Base-by-base conservation (phyloP, 37 sponge, comb jelly and placozoan genomes). In the Geodia barretti region DNA sequence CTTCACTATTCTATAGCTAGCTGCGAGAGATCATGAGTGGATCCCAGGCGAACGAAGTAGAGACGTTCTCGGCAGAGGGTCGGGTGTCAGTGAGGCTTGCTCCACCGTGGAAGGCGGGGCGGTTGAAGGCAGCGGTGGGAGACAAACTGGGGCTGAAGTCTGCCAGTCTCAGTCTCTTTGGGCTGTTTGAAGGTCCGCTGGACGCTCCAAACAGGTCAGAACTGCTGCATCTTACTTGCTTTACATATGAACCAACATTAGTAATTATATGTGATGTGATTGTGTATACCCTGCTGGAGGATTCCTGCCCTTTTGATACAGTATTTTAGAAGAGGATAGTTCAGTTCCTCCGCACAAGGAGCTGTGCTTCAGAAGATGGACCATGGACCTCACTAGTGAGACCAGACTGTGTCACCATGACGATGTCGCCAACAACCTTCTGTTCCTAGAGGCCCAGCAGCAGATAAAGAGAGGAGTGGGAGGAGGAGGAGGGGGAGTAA, bases 361-460 rank as follows among this genome's bases (percentile, higher is more conserved):
- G 7, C 38, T 75, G 28, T 47, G 70, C 42, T 41, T 83, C 11
- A 60, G 65, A 31, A 40, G 76, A 0, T 65, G 47, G 61, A 40
- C 58, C 64, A 40, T 76, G 21, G 88, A 88, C 70, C 2, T 60
- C 9, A 36, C 68, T 30, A 37, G 34, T 37, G 88, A 88, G 29
- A 29, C 61, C 19, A 88, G 76, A 66, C 38, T 60, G 11, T 30
- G 58, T 26, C 33, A 32, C 1, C 74, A 70, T 17, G 88, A 88
- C 24, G 83, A 75, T 20, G 73, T 1, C 1, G 88, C 88, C 38
- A 26, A 70, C 4, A 63, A 76, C 20, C 39, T 82, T 25, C 72
- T 81, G 4, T 88, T 62, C 64, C 26, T 41, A 8, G 82, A 88
- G 60, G 72, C 72, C 1, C 62, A 41, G 28, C 36, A 30, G 37